A percentile compares a stretch with the other conserved stretches of the same genome.
These are phyloP conservation scores for Peromyscus californicus DNA, from an alignment of 2,113 vertebrate genomes.

Conservation along the genomic window DNA sequence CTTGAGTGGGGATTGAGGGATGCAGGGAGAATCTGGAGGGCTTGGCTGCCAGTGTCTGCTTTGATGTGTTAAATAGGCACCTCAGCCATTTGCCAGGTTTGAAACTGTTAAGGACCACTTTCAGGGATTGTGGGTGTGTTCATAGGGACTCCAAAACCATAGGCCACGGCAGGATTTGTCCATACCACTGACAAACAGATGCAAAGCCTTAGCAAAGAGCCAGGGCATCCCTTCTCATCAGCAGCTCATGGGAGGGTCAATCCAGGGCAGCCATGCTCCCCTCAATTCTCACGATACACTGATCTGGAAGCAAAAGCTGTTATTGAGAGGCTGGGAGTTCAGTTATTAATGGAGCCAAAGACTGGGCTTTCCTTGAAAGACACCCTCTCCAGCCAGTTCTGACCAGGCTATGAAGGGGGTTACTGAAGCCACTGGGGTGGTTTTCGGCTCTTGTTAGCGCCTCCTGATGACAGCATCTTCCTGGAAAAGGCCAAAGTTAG, in stretches of 20 bases:
- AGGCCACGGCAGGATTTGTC: background rate
- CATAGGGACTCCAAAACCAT: background rate
- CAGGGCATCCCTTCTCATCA: background rate
- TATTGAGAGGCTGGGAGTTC: background rate
- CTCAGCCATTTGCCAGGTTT: background rate
- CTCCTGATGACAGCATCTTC: slow-evolving; percentile 19
- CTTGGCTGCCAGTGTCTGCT: background rate
- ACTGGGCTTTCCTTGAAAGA: background rate
- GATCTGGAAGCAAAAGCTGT: background rate
- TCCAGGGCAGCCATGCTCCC: background rate
- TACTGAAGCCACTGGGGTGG: background rate
- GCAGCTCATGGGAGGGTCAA: background rate
- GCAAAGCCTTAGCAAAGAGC: background rate
- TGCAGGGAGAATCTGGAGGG: background rate
- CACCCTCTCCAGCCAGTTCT: background rate
- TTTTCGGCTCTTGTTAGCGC: slow-evolving; percentile 27
- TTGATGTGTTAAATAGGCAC: background rate
- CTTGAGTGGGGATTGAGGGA: background rate
- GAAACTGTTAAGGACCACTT: background rate
- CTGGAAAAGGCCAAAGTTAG: slow-evolving; percentile 27
- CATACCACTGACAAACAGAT: background rate
- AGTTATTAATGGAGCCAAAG: background rate
- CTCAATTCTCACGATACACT: background rate
- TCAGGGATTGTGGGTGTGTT: background rate
- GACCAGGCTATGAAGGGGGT: background rate